Evolutionary conservation across 1,140 invertebrate genomes (phyloP).

Genomic region (Cyphomyrmex costatus): DNA sequence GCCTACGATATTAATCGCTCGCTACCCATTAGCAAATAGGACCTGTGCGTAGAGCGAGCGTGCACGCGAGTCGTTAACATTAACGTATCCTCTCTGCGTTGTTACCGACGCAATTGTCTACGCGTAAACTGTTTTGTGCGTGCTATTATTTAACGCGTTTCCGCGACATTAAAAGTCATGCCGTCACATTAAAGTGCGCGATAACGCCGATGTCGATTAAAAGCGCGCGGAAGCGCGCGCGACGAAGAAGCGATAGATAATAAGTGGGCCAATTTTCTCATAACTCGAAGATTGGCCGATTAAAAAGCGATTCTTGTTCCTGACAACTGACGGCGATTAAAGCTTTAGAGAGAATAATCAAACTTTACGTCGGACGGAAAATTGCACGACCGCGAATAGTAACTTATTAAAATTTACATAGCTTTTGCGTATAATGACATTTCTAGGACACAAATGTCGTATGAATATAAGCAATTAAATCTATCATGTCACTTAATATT

Average conservation of each 20-base stretch:
- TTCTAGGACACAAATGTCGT: neutral
- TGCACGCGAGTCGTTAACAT: slow-evolving; percentile 41
- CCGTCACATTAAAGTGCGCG: neutral
- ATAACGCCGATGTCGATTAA: slow-evolving; percentile 37
- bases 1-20: slow-evolving; percentile 49
- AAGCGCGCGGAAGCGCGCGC: neutral
- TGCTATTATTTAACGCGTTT: slow-evolving; percentile 38
- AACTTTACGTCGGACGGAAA: slow-evolving; percentile 21
- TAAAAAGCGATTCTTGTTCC: slow-evolving; percentile 24
- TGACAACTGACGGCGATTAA: slow-evolving; percentile 26
- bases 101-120: slow-evolving; percentile 23
- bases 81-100: slow-evolving; percentile 40
- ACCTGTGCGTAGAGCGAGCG: slow-evolving; percentile 32
- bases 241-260: slow-evolving; percentile 23
- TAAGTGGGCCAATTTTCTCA: slow-evolving; percentile 40
- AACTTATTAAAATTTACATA: slow-evolving; percentile 28
- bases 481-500: slow-evolving; percentile 1
- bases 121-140: slow-evolving; percentile 28
- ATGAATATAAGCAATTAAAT: neutral
- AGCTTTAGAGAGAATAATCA: slow-evolving; percentile 41
- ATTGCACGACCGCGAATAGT: neutral
- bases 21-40: slow-evolving; percentile 58
- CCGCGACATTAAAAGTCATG: slow-evolving; percentile 29
- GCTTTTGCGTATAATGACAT: neutral
- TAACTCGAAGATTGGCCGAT: slow-evolving; percentile 51